These are phyloP conservation scores for Brachyrhaphis roseni DNA, from an alignment of 2,797 vertebrate genomes.

Conservation along the genomic window DNA sequence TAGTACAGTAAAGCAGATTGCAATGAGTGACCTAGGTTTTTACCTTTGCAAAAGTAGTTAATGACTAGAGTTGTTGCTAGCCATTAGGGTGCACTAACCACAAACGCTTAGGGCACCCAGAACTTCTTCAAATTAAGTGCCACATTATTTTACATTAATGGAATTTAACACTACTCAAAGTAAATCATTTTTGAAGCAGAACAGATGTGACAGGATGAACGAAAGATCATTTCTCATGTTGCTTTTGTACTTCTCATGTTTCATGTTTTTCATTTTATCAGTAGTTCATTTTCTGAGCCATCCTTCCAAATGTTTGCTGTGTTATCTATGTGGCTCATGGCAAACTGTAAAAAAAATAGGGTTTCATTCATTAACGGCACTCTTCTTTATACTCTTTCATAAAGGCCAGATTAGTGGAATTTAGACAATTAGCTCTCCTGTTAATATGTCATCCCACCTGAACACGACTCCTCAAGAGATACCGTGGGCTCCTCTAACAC, in stretches of 20 bases:
- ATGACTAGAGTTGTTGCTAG: too few species aligned
- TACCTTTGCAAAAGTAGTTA: too few species aligned
- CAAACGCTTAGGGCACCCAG: too few species aligned
- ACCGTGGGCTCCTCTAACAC: background rate
- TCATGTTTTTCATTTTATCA: too few species aligned
- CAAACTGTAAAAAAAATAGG: background rate
- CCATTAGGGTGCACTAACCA: too few species aligned
- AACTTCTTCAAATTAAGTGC: too few species aligned
- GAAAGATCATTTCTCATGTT: too few species aligned
- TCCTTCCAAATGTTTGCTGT: background rate
- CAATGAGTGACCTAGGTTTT: background rate
- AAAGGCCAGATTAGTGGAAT: background rate
- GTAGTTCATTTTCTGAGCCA: background rate
- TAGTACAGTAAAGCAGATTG: background rate
- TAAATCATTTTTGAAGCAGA: too few species aligned
- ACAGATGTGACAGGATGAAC: too few species aligned
- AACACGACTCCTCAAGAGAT: background rate
- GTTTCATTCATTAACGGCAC: background rate
- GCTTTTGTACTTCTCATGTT: too few species aligned
- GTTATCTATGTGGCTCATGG: background rate
- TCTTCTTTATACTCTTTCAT: background rate
- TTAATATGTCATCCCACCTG: background rate
- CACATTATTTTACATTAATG: too few species aligned
- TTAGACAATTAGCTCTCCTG: background rate
- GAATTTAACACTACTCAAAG: too few species aligned